phyloP scores from a whole-genome alignment of 2,797 vertebrate species.

The Yasuhikotakia modesta region DNA sequence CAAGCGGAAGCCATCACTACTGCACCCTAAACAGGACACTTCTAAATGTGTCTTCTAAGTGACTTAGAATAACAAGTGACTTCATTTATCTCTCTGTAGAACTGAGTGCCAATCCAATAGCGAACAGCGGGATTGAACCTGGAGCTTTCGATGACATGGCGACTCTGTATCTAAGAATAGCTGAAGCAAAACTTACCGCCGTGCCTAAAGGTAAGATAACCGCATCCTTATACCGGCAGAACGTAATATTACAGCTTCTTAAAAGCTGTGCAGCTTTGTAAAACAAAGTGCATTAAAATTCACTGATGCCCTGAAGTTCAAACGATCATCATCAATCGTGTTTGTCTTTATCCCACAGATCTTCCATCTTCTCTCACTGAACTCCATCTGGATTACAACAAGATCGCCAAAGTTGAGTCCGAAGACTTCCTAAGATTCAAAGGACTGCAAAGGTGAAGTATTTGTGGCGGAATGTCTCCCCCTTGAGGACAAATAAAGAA shows the following conservation, averaged over 20 bases:
- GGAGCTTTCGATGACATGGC: slow-evolving; percentile 91
- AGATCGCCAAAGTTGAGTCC: slow-evolving; percentile 87
- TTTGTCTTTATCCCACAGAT: slow-evolving; percentile 60
- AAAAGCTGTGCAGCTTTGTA: neutral
- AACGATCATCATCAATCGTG: neutral
- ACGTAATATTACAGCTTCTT: no score
- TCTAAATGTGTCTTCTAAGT: neutral
- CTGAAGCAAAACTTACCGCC: slow-evolving; percentile 89
- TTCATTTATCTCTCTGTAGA: slow-evolving; percentile 74
- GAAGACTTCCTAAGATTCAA: slow-evolving; percentile 94
- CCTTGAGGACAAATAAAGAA: neutral
- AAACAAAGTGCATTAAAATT: neutral
- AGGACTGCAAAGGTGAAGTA: slow-evolving; percentile 87
- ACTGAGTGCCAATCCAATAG: slow-evolving; percentile 93
- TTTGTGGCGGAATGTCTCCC: neutral
- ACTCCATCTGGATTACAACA: slow-evolving; percentile 93
- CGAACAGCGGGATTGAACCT: slow-evolving; percentile 88
- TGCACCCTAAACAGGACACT: neutral
- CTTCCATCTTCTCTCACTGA: slow-evolving; percentile 88
- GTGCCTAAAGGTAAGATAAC: slow-evolving; percentile 88
- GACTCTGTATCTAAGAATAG: slow-evolving; percentile 88
- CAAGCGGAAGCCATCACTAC: neutral
- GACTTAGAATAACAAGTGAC: neutral
- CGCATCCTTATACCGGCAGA: neutral
- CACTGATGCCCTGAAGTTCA: neutral